Base-by-base conservation (phyloP, 2,888 invertebrate genomes). In the Scrobipalpa atriplicella region DNA sequence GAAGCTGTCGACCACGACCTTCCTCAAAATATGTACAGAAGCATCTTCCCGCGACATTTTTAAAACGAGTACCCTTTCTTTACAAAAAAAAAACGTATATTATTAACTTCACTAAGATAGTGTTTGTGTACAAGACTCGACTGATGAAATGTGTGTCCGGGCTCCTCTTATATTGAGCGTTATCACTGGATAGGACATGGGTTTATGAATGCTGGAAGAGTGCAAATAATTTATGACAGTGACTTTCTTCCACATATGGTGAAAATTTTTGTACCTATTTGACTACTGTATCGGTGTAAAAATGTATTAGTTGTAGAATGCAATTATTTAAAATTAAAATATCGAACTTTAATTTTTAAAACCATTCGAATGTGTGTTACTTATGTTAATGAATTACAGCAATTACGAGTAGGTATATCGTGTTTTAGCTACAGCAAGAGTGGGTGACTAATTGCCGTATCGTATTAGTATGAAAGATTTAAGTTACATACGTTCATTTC, bases 1-100 rank as follows among this genome's bases (percentile, higher is more conserved):
- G 64, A 87, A 80, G 64, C 80, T 79, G 71, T 90, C 90, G 1
- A 87, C 65, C 13, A 89, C 86, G 41, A 90, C 71, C 70, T 87
- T 90, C 74, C 82, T 79, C 38, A 87, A 65, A 29, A 83, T 75
- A 62, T 82, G 75, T 29, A 86, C 75, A 0, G 85, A 79, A 2
- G 70, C 69, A 11, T 82, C 80, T 71, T 84, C 80, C 54, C 71
- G 77, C 66, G 85, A 75, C 83, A 82, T 84, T 63, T 63, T 52
- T 29, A 16, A 47, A n/a, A 11, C 13, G 3, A 13, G 13, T 13
- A 43, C n/a, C 47, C 47, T 16, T 16, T 29, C 2, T 29, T 29
- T 29, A 29, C 5, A 29, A 2, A 3, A 29, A 29, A 3, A 29
- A 29, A 29, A 29, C 29, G 29, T n/a, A n/a, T n/a, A 16, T 47